Evolutionary conservation across 2,797 vertebrate genomes (phyloP).

Genomic region (Bryconaethiops microstoma): DNA sequence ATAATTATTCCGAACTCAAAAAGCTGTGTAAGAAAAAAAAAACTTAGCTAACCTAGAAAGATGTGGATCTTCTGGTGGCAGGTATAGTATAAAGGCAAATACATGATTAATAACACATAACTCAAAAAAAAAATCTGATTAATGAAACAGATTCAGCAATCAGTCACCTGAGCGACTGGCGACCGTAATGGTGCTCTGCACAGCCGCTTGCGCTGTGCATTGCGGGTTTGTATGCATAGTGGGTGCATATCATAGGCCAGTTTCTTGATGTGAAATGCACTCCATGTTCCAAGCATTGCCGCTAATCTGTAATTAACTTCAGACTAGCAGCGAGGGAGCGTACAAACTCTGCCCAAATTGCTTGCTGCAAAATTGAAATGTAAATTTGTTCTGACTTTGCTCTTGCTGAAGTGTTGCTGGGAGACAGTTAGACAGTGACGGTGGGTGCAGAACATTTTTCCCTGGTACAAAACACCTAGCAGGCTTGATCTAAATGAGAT

Average conservation of each 20-base stretch:
- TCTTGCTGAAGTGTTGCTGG: conserved; percentile 39
- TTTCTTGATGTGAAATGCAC: neutral
- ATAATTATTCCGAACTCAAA: too few species aligned
- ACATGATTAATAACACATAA: too few species aligned
- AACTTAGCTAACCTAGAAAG: too few species aligned
- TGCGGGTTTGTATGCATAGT: neutral
- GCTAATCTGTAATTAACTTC: conserved; percentile 61
- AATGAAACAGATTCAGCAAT: too few species aligned
- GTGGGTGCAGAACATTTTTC: conserved; percentile 8
- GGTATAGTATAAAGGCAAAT: too few species aligned
- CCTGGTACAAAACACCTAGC: conserved; percentile 33
- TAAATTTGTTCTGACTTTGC: conserved; percentile 61
- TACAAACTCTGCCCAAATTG: conserved; percentile 56
- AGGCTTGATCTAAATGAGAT: conserved; percentile 47
- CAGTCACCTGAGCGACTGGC: too few species aligned
- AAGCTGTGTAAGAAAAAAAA: too few species aligned
- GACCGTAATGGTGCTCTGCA: neutral
- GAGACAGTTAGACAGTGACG: conserved; percentile 41
- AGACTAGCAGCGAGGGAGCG: conserved; percentile 45
- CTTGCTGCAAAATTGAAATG: conserved; percentile 64
- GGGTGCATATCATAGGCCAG: neutral
- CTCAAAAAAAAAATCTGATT: too few species aligned
- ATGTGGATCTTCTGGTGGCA: too few species aligned
- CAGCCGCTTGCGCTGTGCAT: neutral
- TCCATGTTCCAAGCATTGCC: conserved; percentile 37